Base-by-base conservation (phyloP, 2,888 invertebrate genomes). In the Microplitis deprimator region DNA sequence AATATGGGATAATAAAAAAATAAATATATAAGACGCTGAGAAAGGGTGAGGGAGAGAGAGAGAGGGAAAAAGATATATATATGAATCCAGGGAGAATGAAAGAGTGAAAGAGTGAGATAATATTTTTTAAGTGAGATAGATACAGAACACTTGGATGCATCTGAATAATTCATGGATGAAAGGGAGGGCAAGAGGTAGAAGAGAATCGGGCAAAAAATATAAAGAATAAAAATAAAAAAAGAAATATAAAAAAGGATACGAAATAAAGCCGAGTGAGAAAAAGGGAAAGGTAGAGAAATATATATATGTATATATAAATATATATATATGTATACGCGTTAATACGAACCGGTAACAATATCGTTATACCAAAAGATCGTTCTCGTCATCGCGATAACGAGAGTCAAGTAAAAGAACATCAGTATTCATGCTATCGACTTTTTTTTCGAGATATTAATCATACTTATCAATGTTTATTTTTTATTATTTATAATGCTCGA, bases 151-250 rank as follows among this genome's bases (percentile, higher is more conserved):
- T 70, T 65, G 62, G 69, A 71, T 73, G 74, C 79, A 77, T 82
- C 82, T 85, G 85, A 86, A 86, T 85, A 84, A 86, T 86, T 86
- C 85, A 85, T 86, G 67, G 79, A 81, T 77, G 79, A 77, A 75
- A 68, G 41, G n/a, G 62, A 50, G 60, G 50, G 10, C 50, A 50
- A 5, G 50, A 50, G 50, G 50, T 50, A 50, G 50, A 50, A 13
- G 50, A 13, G 50, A 13, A 50, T 50, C 13, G 59, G 67, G 29
- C 16, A 77, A 77, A 76, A 77, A 76, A 75, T 68, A 50, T 8
- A 73, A 41, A 29, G 3, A 50, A 50, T 16, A 59, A 59, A 71
- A 61, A 73, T 39, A 74, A 70, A 59, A 62, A 61, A 20, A 20
- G 20, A 20, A 64, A 71, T 72, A 74, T 74, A 78, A 65, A 69